phyloP scores from a whole-genome alignment of 2,888 invertebrate genomes.

The Elegia similella region DNA sequence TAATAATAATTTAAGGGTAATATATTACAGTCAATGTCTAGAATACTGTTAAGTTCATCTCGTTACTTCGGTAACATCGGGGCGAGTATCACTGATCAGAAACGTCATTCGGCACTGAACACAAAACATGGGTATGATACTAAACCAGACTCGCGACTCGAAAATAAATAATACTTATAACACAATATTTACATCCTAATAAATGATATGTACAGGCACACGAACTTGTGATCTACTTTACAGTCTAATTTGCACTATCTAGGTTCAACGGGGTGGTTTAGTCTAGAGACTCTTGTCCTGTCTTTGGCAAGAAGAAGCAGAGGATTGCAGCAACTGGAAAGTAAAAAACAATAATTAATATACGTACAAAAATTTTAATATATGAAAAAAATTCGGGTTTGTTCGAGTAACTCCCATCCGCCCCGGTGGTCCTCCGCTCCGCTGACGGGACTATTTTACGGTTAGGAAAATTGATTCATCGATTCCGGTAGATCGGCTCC shows the following conservation, averaged over 20 bases:
- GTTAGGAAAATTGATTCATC: too few species aligned
- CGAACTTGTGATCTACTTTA: conserved; percentile 40
- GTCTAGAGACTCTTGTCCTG: conserved; percentile 87
- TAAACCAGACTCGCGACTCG: conserved; percentile 22
- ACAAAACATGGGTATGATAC: conserved; percentile 15
- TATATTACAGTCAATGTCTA: conserved; percentile 76
- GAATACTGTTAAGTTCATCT: conserved; percentile 72
- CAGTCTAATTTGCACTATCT: conserved; percentile 66
- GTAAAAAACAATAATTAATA: conserved; percentile 23
- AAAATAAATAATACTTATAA: conserved; percentile 66
- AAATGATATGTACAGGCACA: conserved; percentile 72
- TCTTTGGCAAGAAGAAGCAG: conserved; percentile 88
- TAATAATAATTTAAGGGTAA: conserved; percentile 76
- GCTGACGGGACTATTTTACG: too few species aligned
- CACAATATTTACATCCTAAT: conserved; percentile 74
- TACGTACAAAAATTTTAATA: too few species aligned
- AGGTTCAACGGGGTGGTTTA: conserved; percentile 57
- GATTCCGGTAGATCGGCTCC: too few species aligned
- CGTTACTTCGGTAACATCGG: conserved; percentile 48
- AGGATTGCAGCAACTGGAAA: conserved; percentile 87
- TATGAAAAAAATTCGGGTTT: too few species aligned
- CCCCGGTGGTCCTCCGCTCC: too few species aligned
- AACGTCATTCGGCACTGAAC: conserved; percentile 13
- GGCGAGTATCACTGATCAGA: not conserved
- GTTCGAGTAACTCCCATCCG: too few species aligned